Base-by-base conservation (phyloP, 2,888 invertebrate species). In the Cerceris rybyensis region DNA sequence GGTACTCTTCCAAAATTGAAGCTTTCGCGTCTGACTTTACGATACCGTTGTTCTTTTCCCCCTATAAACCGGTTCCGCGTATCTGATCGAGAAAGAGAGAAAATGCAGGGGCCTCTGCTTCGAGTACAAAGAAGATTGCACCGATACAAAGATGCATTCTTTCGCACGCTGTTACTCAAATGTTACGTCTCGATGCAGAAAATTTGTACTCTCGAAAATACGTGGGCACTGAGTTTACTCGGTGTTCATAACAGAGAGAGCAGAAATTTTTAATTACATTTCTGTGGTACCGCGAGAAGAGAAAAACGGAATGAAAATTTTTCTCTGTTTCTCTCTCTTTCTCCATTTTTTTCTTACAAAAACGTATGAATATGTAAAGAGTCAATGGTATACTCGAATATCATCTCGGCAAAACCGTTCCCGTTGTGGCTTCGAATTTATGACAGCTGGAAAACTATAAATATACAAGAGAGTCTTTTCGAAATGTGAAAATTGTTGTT, bases 51-150 rank as follows among this genome's bases (percentile, higher is more conserved):
- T 81, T 76, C 72, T 69, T 81, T 68, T 67, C 64, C 72, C 66
- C 73, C 65, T 81, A 49, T 73, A 80, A 84, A 84, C 83, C 75
- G 77, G 76, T 83, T 81, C 39, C 60, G 13, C 67, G 61, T 72
- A 78, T 83, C 75, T 73, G 75, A 83, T 83, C 71, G 57, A 71
- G 69, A 70, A 78, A 74, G 73, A 59, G 75, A 71, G 71, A 64
- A 75, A 75, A 66, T 46, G 70, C 43, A n/a, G 66, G 59, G 17
- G 46, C 50, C 28, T 58, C 63, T 41, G 46, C 73, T 46, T 70
- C 52, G 54, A 69, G 69, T 11, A 61, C 71, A 71, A 77, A 69
- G 67, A 70, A 42, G 63, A 67, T 64, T 58, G 61, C 50, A 16
- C 39, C 17, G 14, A 55, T 61, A 76, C 72, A 52, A 50, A 65